phyloP scores from a whole-genome alignment of 1,140 invertebrate genomes.

The Gonatopus flavifemur region DNA sequence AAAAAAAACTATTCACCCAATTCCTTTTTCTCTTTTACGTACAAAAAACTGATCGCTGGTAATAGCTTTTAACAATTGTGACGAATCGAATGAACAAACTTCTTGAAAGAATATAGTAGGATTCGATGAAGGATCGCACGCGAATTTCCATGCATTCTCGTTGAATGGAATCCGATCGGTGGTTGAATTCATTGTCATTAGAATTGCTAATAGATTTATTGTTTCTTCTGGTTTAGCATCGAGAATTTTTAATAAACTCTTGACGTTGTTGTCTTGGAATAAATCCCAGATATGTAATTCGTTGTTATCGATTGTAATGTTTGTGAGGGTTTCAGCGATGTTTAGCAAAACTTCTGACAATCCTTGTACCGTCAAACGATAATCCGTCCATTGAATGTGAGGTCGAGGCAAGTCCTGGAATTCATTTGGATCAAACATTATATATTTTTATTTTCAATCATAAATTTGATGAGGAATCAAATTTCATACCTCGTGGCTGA shows the following conservation, averaged over 20 bases:
- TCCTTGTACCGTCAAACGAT: slow-evolving; percentile 36
- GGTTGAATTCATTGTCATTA: slow-evolving; percentile 24
- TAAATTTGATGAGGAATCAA: not conserved
- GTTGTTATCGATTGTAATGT: slow-evolving; percentile 16
- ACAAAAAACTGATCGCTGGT: slow-evolving; percentile 44
- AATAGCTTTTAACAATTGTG: slow-evolving; percentile 35
- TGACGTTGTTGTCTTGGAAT: slow-evolving; percentile 34
- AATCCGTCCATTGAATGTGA: slow-evolving; percentile 19
- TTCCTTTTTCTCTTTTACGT: slow-evolving; percentile 13
- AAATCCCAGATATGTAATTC: slow-evolving; percentile 41
- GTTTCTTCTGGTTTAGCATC: slow-evolving; percentile 43
- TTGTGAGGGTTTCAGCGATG: slow-evolving; percentile 30
- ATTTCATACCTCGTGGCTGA: not conserved
- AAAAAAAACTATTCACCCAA: not conserved
- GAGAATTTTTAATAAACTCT: slow-evolving; percentile 39
- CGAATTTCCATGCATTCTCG: slow-evolving; percentile 27
- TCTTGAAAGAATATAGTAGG: slow-evolving; percentile 36
- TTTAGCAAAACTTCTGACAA: slow-evolving; percentile 35
- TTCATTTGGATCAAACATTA: not conserved
- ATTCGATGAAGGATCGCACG: slow-evolving; percentile 31
- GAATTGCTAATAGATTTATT: slow-evolving; percentile 35
- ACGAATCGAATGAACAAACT: slow-evolving; percentile 45
- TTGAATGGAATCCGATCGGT: slow-evolving; percentile 13
- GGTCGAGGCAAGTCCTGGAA: not conserved
- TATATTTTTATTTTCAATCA: not conserved